A percentile compares a stretch with the other conserved stretches of the same genome.
Conservation (phyloP, 2,888 invertebrate genomes). For the Zhuqinia jingwanae region DNA sequence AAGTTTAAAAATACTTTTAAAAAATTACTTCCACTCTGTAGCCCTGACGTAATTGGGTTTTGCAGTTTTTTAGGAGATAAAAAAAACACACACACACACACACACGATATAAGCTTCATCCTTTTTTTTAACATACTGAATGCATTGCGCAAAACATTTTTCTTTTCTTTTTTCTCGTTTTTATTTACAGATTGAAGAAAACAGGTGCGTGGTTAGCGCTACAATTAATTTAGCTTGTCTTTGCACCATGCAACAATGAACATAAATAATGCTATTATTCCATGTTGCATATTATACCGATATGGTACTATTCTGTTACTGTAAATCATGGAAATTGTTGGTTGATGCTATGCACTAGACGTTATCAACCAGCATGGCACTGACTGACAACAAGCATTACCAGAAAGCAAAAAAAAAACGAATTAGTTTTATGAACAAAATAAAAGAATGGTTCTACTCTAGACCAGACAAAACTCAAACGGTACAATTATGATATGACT, state of each 20-base stretch:
- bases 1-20: slow-evolving; percentile 25
- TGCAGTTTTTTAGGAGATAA: not conserved
- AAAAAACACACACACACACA: not conserved
- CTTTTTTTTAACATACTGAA: not conserved
- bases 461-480: slow-evolving; percentile 2
- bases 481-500: slow-evolving; percentile 25
- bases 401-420: slow-evolving; percentile 1
- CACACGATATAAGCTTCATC: not conserved
- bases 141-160: slow-evolving; percentile 4
- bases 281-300: not conserved
- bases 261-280: not conserved
- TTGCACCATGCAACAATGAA: not conserved
- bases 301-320: not conserved
- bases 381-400: not conserved
- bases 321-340: not conserved
- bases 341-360: no score
- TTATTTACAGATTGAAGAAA: not conserved
- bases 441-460: slow-evolving; percentile 14
- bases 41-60: slow-evolving; percentile 48
- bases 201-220: slow-evolving; percentile 19
- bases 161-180: not conserved
- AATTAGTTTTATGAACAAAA: not conserved
- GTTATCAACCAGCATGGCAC: not conserved
- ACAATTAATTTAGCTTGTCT: not conserved
- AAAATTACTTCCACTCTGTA: slow-evolving; percentile 1